Base-by-base conservation (phyloP, 1,140 invertebrate species). In the Campoletis sonorensis region DNA sequence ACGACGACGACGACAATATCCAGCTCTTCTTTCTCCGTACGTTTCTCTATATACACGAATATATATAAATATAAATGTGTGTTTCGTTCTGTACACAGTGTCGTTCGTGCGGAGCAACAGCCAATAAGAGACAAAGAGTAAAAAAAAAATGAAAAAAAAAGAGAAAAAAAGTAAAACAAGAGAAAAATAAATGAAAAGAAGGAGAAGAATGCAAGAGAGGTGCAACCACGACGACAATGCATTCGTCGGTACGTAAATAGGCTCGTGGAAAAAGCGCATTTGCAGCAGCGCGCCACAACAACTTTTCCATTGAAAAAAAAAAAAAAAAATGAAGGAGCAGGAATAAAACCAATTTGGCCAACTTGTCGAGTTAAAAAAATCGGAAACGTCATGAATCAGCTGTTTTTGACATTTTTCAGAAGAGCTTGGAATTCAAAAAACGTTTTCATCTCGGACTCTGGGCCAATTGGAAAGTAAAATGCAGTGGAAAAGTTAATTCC, bases 201-300 rank as follows among this genome's bases (percentile, higher is more conserved):
- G 54, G 54, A 64, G 61, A 64, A 64, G 61, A 23, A 64, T 64
- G 61, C 61, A 37, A 37, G 16, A 77, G 58, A 77, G 51, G 27
- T 64, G 75, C 49, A 61, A 64, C 51, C 61, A 16, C 37, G 70
- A 72, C 70, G 37, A 72, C 70, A 72, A 72, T 72, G 70, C 21
- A 37, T 70, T 70, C 68, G 68, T n/a, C 45, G 70, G n/a, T 72
- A 72, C 70, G 70, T 72, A 72, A 72, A 72, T 72, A 72, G 70
- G 70, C 70, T 72, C 61, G 4, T 23, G 21, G 37, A 40, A 26
- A 45, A 49, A 49, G 33, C 21, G 15, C 70, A 40, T 23, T 40
- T 26, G 13, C n/a, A 49, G 70, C n/a, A n/a, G n/a, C n/a, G n/a
- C 70, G 37, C 61, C 5, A 21, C 70, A 72, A 49, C 70, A 49